Evolutionary conservation across 64 coral and sea anemone genomes (phyloP).

Genomic region (Montipora capricornis): DNA sequence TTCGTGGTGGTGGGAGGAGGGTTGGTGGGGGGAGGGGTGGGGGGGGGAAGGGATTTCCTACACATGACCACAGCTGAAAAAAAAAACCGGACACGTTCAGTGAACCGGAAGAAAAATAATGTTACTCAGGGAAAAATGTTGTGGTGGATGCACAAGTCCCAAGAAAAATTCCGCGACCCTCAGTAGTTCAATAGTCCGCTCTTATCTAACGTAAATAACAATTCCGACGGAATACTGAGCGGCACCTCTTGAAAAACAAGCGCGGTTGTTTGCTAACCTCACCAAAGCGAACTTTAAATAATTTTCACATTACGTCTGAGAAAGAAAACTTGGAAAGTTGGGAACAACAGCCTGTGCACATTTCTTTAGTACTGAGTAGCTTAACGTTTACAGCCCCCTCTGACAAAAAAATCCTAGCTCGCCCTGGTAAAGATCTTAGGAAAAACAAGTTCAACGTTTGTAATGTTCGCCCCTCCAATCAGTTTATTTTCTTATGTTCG

Average conservation of each 20-base stretch:
- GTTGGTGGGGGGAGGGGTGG: not conserved
- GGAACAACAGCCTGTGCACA: not conserved
- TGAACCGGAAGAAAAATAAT: too few relatives aligned
- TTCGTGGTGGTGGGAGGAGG: not conserved
- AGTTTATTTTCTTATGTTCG: slow-evolving; percentile 33
- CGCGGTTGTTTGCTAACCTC: not conserved
- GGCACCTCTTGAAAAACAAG: not conserved
- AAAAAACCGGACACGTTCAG: not conserved
- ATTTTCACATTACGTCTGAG: not conserved
- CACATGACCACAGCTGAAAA: not conserved
- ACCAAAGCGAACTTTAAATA: not conserved
- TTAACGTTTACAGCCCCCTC: not conserved
- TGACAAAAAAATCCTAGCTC: slow-evolving; percentile 8
- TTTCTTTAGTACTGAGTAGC: not conserved
- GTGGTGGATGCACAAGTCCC: not conserved
- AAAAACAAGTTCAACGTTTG: not conserved
- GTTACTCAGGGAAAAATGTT: too few relatives aligned
- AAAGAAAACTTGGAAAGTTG: not conserved
- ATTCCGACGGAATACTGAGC: not conserved
- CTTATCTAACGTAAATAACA: not conserved
- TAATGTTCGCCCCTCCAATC: not conserved
- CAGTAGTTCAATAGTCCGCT: not conserved
- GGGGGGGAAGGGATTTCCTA: not conserved
- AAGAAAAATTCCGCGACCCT: not conserved
- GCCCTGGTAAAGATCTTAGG: not conserved